Conservation (phyloP, 2,797 vertebrate genomes). For the Xenops minutus region DNA sequence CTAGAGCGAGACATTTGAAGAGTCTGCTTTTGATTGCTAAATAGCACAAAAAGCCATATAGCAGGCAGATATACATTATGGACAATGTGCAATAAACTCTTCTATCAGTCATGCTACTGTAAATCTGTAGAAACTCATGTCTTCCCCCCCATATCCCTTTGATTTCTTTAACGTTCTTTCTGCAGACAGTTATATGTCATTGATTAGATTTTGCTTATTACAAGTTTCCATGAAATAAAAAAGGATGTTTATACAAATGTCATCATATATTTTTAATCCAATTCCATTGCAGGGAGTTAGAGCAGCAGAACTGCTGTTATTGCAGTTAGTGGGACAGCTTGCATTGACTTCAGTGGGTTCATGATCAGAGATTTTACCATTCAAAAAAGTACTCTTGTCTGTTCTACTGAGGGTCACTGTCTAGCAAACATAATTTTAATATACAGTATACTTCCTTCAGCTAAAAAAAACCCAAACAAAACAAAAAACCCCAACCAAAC, state of each 20-base stretch:
- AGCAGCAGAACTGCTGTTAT: background rate
- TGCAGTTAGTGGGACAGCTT: constrained; percentile 29
- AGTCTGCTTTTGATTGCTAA: background rate
- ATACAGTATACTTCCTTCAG: constrained; percentile 27
- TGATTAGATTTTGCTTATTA: background rate
- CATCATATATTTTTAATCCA: background rate
- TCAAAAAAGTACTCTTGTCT: background rate
- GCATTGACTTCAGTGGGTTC: background rate
- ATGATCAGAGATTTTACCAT: background rate
- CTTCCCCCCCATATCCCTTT: background rate
- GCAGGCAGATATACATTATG: background rate
- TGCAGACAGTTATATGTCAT: background rate
- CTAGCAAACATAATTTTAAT: constrained; percentile 55
- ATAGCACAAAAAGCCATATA: background rate
- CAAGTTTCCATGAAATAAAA: background rate
- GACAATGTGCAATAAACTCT: background rate
- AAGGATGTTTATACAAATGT: background rate
- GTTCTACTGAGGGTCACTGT: background rate
- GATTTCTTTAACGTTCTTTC: background rate
- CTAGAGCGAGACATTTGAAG: background rate
- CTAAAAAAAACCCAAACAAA: background rate
- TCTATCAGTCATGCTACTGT: background rate
- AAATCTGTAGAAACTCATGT: background rate
- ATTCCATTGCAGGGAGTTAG: background rate
- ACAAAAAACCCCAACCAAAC: background rate